These are phyloP conservation scores for Elanus axillaris DNA, from an alignment of 2,113 vertebrate genomes.

Conservation along the genomic window DNA sequence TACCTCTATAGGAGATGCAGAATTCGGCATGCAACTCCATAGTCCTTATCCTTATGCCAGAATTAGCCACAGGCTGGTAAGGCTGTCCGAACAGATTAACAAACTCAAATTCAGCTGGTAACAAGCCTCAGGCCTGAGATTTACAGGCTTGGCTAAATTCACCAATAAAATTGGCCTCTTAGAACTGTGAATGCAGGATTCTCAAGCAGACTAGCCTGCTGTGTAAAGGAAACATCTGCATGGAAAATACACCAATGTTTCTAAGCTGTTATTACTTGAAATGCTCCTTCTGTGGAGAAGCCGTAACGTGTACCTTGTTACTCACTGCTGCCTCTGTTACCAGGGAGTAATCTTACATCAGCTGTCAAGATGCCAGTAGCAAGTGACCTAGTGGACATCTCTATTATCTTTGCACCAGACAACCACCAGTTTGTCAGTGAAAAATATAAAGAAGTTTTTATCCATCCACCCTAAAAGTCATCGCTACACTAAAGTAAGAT, in stretches of 20 bases:
- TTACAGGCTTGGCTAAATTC: background rate
- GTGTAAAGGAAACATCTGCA: background rate
- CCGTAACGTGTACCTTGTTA: background rate
- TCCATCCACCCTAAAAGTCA: background rate
- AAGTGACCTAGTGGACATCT: too few species aligned
- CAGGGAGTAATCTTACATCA: background rate
- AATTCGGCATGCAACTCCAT: background rate
- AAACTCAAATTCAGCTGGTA: background rate
- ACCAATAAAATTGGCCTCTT: background rate
- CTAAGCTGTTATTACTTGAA: background rate
- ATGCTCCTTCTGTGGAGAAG: background rate
- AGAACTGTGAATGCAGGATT: rapidly evolving
- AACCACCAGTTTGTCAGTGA: background rate
- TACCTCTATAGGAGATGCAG: background rate
- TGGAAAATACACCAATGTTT: background rate
- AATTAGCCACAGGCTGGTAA: background rate
- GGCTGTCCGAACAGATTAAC: background rate
- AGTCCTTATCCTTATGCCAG: background rate
- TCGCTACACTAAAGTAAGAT: background rate
- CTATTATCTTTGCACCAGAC: background rate
- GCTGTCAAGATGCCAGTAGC: background rate
- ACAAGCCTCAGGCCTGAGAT: background rate
- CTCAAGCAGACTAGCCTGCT: background rate
- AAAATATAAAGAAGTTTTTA: background rate
- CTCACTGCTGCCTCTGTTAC: background rate